Conservation (phyloP, 1,140 invertebrate species). For the Pseudomyrmex pallidus region DNA sequence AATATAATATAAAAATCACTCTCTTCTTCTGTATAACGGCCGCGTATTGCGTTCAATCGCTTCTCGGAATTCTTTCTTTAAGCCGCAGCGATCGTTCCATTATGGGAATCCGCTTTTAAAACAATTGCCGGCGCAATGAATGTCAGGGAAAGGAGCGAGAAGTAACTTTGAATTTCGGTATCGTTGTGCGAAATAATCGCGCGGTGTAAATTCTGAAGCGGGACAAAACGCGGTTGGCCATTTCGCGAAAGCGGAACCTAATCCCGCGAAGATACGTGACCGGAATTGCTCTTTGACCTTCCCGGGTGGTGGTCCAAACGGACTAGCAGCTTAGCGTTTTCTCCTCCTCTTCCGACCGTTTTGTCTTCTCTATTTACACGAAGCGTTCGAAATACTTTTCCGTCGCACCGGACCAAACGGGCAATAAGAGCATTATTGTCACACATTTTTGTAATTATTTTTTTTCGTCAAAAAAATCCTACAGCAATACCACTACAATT, state of each 20-base stretch:
- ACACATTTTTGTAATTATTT: not conserved
- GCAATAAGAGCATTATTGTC: constrained; percentile 41
- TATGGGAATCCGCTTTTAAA: constrained; percentile 53
- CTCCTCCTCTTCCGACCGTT: constrained; percentile 64
- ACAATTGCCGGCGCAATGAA: constrained; percentile 51
- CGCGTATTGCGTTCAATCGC: constrained; percentile 34
- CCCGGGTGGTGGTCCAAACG: constrained; percentile 48
- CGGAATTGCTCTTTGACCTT: constrained; percentile 70
- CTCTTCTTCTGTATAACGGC: constrained; percentile 1
- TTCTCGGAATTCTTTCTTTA: constrained; percentile 42
- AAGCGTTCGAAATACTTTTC: constrained; percentile 29
- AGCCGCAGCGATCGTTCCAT: constrained; percentile 46
- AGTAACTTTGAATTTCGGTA: constrained; percentile 65
- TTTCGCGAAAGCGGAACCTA: constrained; percentile 79
- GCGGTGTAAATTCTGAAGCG: constrained; percentile 66
- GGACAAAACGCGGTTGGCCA: constrained; percentile 72
- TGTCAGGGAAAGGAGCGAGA: constrained; percentile 41
- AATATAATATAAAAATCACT: constrained; percentile 20
- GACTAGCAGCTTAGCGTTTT: constrained; percentile 65
- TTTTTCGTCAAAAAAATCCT: not conserved
- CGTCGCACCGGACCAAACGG: constrained; percentile 3
- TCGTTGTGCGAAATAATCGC: constrained; percentile 66
- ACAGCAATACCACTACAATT: not conserved
- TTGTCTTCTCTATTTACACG: constrained; percentile 47
- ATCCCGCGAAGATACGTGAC: constrained; percentile 80